These are phyloP conservation scores for Dufourea novaeangliae DNA, from an alignment of 1,140 invertebrate genomes.

Conservation along the genomic window DNA sequence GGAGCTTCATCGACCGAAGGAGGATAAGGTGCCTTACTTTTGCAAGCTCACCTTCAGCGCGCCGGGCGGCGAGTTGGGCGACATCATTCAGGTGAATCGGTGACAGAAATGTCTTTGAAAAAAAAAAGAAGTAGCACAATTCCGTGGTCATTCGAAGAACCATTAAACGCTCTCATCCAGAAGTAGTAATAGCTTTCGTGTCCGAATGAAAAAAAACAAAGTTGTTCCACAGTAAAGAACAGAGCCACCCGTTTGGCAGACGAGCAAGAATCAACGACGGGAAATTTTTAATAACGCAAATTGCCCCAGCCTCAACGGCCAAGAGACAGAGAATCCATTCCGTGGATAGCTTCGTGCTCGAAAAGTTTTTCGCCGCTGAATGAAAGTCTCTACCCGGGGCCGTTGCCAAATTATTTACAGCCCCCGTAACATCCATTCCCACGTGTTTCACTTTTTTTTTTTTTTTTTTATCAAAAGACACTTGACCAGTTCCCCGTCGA, in stretches of 20 bases:
- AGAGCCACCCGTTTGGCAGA: background rate
- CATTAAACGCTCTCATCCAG: background rate
- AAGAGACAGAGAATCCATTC: no score
- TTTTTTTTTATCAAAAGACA: conserved; percentile 43
- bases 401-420: conserved; percentile 54
- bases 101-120: background rate
- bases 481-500: background rate
- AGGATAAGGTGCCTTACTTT: conserved; percentile 91
- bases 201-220: background rate
- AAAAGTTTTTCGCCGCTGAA: conserved; percentile 47
- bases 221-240: background rate
- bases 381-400: conserved; percentile 21
- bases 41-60: conserved; percentile 93
- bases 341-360: conserved; percentile 23
- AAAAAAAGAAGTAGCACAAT: background rate
- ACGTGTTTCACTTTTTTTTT: conserved; percentile 32
- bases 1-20: conserved; percentile 90
- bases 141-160: background rate
- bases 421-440: background rate
- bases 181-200: background rate
- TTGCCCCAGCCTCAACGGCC: conserved; percentile 18
- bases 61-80: conserved; percentile 90
- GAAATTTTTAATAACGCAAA: conserved; percentile 72
- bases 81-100: conserved; percentile 90
- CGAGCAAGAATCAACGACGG: conserved; percentile 58